Evolutionary conservation across 2,113 vertebrate species (phyloP).

Genomic region (Embiotoca jacksoni): DNA sequence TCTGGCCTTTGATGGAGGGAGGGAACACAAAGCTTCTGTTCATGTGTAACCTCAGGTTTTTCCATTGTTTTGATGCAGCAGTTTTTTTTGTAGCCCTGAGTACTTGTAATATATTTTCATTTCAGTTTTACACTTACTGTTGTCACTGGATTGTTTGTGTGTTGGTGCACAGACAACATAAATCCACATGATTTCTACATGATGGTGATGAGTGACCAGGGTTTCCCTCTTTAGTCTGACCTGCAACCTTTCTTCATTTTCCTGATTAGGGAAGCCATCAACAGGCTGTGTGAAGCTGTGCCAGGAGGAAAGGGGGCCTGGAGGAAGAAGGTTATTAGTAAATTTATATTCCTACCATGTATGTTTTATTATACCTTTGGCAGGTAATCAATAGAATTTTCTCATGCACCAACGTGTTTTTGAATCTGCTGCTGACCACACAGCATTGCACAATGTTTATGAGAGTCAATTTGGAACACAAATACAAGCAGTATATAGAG

Average conservation of each 20-base stretch:
- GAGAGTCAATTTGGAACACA: too few species aligned
- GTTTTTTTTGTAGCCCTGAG: neutral
- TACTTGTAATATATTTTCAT: too few species aligned
- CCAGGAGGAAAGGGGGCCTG: conserved; percentile 92
- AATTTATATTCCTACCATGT: neutral
- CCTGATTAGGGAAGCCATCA: conserved; percentile 93
- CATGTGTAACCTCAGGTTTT: conserved; percentile 37
- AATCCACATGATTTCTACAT: conserved; percentile 1
- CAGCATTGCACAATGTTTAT: too few species aligned
- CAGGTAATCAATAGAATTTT: neutral
- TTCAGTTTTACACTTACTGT: too few species aligned
- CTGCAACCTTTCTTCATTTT: conserved; percentile 38
- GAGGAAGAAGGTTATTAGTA: conserved; percentile 91
- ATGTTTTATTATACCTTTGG: neutral
- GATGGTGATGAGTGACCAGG: neutral
- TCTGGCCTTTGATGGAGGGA: conserved; percentile 37
- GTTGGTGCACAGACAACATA: neutral
- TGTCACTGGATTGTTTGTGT: too few species aligned
- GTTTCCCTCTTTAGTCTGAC: conserved; percentile 16
- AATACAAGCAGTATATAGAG: neutral
- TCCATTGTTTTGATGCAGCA: neutral
- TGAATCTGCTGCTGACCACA: neutral
- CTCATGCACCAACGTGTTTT: neutral
- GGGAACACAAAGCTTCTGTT: conserved; percentile 37
- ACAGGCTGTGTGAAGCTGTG: conserved; percentile 93